Conservation (phyloP, 2,888 invertebrate genomes). For the Alloplasta piceator region DNA sequence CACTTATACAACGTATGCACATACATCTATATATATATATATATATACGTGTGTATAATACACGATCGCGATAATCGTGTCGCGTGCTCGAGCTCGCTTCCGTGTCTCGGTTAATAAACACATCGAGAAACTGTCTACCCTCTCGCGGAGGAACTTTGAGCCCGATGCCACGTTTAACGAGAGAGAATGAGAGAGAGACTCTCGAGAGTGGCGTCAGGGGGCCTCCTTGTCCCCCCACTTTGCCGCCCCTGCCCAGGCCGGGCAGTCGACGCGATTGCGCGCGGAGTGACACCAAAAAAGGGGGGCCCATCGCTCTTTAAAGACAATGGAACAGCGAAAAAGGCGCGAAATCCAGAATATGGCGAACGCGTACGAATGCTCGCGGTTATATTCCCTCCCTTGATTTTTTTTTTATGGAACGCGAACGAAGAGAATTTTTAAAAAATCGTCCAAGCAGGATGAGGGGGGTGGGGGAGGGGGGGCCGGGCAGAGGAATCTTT, state of each 20-base stretch:
- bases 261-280: not conserved
- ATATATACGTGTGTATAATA: constrained; percentile 55
- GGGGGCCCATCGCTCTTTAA: constrained; percentile 43
- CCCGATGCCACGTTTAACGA: not conserved
- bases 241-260: not conserved
- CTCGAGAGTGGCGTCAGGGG: not conserved
- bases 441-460: constrained; percentile 22
- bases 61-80: constrained; percentile 66
- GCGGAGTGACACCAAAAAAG: constrained; percentile 61
- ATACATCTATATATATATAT: constrained; percentile 2
- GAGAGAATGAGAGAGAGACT: not conserved
- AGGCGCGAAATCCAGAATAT: constrained; percentile 78
- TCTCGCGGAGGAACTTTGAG: constrained; percentile 26
- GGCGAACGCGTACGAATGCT: constrained; percentile 57
- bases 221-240: not conserved
- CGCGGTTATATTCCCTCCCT: constrained; percentile 30
- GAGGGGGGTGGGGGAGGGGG: constrained; percentile 23
- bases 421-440: constrained; percentile 57
- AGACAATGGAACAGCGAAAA: constrained; percentile 71
- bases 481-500: constrained; percentile 61
- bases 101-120: constrained; percentile 67
- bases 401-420: constrained; percentile 8
- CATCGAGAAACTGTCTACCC: constrained; percentile 62
- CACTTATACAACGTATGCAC: not conserved
- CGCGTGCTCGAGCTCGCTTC: constrained; percentile 65